Conservation (phyloP, 2,797 vertebrate species). For the Myotis pilosus region DNA sequence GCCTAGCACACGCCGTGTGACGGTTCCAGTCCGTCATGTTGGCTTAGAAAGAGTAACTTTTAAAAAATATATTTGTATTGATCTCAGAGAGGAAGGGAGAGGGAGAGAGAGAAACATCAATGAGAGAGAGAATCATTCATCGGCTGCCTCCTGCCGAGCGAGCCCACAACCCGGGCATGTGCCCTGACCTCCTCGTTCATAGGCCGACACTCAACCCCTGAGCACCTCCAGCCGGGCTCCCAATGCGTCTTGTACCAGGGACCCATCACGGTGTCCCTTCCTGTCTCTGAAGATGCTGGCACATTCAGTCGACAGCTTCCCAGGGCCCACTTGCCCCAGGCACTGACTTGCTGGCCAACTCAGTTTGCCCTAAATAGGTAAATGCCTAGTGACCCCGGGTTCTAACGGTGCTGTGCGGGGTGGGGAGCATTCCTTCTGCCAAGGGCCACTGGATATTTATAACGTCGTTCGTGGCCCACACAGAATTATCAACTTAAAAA, state of each 20-base stretch:
- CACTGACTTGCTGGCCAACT: neutral
- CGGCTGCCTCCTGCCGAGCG: too few species aligned
- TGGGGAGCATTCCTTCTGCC: too few species aligned
- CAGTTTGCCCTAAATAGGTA: neutral
- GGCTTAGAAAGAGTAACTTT: neutral
- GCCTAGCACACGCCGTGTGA: neutral
- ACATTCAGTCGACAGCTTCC: neutral
- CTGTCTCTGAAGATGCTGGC: neutral
- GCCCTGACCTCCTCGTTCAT: too few species aligned
- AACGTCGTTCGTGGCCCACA: too few species aligned
- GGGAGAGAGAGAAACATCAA: too few species aligned
- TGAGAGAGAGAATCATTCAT: too few species aligned
- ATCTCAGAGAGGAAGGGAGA: too few species aligned
- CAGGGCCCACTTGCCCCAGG: neutral
- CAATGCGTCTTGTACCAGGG: neutral
- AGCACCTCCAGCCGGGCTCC: neutral
- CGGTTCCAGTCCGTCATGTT: neutral
- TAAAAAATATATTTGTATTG: too few species aligned
- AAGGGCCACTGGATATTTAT: too few species aligned
- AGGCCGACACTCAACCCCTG: too few species aligned
- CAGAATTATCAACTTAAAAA: too few species aligned
- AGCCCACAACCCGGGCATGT: too few species aligned
- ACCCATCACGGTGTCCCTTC: neutral
- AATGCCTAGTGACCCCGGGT: neutral
- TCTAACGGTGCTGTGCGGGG: neutral